Percentiles rank a stretch among this genome's conserved stretches.
phyloP scores from a whole-genome alignment of 2,888 invertebrate genomes.

The Teleogryllus oceanicus region DNA sequence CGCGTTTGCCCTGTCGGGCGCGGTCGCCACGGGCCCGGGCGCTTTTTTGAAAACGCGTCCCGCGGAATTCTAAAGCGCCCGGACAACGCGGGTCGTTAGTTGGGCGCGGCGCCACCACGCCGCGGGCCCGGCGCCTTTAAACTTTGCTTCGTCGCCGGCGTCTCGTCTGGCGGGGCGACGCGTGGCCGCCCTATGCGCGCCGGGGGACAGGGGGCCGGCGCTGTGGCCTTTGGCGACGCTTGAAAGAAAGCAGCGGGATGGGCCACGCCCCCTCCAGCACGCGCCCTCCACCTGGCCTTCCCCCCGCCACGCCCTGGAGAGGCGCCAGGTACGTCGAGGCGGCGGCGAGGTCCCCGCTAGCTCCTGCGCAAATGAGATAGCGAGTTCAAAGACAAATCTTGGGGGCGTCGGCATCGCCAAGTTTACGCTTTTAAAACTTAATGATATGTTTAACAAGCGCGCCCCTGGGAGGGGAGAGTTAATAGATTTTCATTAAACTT shows the following conservation, averaged over 20 bases:
- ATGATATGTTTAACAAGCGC: conserved; percentile 18
- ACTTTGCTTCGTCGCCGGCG: not conserved
- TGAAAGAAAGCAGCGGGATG: not conserved
- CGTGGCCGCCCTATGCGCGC: not conserved
- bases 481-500: conserved; percentile 18
- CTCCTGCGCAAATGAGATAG: conserved; percentile 4
- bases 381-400: conserved; percentile 12
- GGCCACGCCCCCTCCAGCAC: not conserved
- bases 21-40: not conserved
- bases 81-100: too few relatives aligned
- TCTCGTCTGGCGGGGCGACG: not conserved
- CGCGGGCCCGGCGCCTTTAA: too few relatives aligned
- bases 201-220: not conserved
- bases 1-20: not conserved
- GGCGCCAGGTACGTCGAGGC: too few relatives aligned
- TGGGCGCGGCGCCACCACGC: too few relatives aligned
- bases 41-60: not conserved
- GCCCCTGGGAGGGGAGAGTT: not conserved
- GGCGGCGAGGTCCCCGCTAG: not conserved
- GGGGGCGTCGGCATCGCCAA: not conserved
- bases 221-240: not conserved
- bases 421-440: conserved; percentile 18
- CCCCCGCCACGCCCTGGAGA: not conserved
- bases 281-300: not conserved
- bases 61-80: not conserved